Evolutionary conservation across 2,888 invertebrate genomes (phyloP), one percentile per base, ranked within the genome.

Genomic region (Nomada hirtipes): DNA sequence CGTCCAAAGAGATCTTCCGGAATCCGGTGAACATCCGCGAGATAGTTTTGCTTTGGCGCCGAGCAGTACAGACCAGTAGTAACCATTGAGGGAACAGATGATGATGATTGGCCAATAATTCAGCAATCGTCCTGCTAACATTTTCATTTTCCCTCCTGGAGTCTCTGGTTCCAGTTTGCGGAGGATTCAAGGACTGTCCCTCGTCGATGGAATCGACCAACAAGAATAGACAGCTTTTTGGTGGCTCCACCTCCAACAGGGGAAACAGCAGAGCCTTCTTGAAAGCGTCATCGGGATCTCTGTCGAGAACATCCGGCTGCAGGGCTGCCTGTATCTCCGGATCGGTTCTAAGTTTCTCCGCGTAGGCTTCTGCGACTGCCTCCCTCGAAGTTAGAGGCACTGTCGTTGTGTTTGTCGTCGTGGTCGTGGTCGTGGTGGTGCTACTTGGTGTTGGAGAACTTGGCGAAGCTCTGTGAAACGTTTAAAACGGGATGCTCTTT

Each of bases 131-230:
- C 82, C 95, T 95, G 76, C 95, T 95, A 50, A 93, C 93, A 55
- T 91, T 91, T 29, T 89, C 91, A 61, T 92, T 92, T 90, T 86
- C 92, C 88, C 92, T 87, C 93, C 95, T 79, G 88, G 94, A 84
- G 93, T 95, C 93, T 93, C 94, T 93, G 92, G 95, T 93, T 94
- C 94, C 81, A 2, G 89, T 91, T 42, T 89, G 91, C n/a, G 91
- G 91, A 44, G 89, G 88, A 72, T 90, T 88, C 55, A 90, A 52
- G 4, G 92, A 90, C 75, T 94, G 94, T 18, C 96, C 96, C 91
- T 99, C 98, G 92, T 99, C 98, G 29, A 99, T 97, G 0, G 98
- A 98, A 92, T 99, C 99, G 0, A 99, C 98, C 10, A 99, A 94
- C 61, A 99, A 94, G 89, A 98, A 97, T 75, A 98, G 94, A 26